These are phyloP conservation scores for Frankliniella intonsa DNA, from an alignment of 2,888 invertebrate species.

Conservation along the genomic window DNA sequence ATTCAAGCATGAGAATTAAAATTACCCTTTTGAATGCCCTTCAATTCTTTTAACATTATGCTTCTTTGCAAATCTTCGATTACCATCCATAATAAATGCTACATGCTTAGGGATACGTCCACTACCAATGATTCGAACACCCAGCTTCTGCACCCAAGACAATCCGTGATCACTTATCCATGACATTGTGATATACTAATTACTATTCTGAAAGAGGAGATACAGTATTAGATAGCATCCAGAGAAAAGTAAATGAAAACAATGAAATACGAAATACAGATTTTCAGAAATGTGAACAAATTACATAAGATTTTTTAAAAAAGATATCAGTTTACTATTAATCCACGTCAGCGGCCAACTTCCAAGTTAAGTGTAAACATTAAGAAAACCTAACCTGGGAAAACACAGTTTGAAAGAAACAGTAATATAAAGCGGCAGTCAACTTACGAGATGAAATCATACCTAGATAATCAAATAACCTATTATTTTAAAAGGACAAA, in stretches of 20 bases:
- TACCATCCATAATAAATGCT: slow-evolving; percentile 99
- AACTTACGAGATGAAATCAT: too few relatives aligned
- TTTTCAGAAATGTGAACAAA: background rate
- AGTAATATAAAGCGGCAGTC: background rate
- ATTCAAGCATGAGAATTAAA: background rate
- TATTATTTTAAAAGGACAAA: too few relatives aligned
- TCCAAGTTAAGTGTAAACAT: background rate
- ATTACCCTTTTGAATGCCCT: slow-evolving; percentile 69
- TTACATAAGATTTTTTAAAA: too few relatives aligned
- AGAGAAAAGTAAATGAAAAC: background rate
- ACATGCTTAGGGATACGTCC: slow-evolving; percentile 86
- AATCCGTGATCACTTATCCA: slow-evolving; percentile 76
- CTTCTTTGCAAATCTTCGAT: slow-evolving; percentile 85
- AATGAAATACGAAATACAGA: background rate
- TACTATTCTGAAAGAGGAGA: too few relatives aligned
- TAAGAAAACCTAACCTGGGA: background rate
- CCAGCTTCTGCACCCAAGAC: slow-evolving; percentile 69
- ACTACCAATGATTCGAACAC: slow-evolving; percentile 67
- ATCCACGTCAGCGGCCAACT: background rate
- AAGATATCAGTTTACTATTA: background rate
- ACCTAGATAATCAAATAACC: too few relatives aligned
- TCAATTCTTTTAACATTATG: slow-evolving; percentile 66
- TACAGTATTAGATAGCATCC: background rate
- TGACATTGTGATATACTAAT: slow-evolving; percentile 50
- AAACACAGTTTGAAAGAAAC: background rate